A percentile compares a stretch with the other conserved stretches of the same genome.
These are phyloP conservation scores for Corynorhinus townsendii DNA, from an alignment of 2,113 vertebrate genomes.

Conservation along the genomic window DNA sequence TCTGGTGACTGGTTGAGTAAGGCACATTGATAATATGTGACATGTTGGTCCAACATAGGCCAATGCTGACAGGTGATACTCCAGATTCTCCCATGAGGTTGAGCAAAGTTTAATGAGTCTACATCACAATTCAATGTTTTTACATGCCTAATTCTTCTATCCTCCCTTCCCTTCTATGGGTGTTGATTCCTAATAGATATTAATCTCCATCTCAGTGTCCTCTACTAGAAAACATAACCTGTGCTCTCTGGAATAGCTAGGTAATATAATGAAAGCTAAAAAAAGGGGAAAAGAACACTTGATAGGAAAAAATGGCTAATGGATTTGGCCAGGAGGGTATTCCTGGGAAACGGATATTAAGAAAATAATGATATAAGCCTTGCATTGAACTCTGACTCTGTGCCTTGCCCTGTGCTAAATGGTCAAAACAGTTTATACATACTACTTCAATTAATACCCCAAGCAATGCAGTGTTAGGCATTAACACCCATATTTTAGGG, in stretches of 20 bases:
- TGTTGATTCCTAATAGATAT: background rate
- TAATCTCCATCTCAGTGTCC: background rate
- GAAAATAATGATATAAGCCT: background rate
- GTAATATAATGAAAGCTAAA: background rate
- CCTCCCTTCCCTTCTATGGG: background rate
- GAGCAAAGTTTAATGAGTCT: background rate
- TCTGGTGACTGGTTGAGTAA: background rate
- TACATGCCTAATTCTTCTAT: background rate
- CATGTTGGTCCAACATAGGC: background rate
- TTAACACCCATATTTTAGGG: background rate
- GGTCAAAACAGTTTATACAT: background rate
- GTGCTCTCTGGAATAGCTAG: background rate
- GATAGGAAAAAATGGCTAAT: background rate
- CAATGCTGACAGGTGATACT: background rate
- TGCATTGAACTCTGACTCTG: background rate
- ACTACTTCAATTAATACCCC: background rate
- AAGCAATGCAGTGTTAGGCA: background rate
- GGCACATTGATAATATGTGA: background rate
- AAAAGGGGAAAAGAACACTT: background rate
- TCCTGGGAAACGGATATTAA: background rate
- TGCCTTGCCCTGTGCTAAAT: background rate
- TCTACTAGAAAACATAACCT: background rate
- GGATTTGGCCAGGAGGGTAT: background rate
- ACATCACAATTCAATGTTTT: background rate
- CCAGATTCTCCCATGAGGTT: background rate